Base-by-base conservation (phyloP, 2,797 vertebrate species). In the Gobionotothen gibberifrons region DNA sequence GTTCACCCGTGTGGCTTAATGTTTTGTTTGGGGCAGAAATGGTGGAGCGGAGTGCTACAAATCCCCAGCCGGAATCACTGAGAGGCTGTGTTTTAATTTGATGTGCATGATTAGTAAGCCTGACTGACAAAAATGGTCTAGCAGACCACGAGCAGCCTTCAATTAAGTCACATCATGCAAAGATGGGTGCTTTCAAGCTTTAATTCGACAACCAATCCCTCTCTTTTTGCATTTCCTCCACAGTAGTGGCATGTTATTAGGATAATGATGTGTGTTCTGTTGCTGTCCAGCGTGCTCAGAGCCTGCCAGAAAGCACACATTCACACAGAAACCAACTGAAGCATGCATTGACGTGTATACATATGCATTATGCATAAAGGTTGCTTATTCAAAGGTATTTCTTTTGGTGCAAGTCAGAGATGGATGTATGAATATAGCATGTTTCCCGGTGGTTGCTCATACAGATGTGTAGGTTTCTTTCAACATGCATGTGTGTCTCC, bases 11-110 rank as follows among this genome's bases (percentile, higher is more conserved):
- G 69, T 74, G 61, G 64, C 73, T 87, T 54, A 17, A 49, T 78
- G 72, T 85, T 83, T 80, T 72, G 17, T 69, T 74, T 63, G 66
- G 53, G 74, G 67, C 71, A 65, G 54, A 78, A 65, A 83, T 78
- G 68, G 83, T 60, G 51, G 60, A 81, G 72, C 39, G 70, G 17
- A 74, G 74, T 76, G 71, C 78, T 81, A 49, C 58, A 82, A 81
- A 86, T 79, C 67, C 69, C 72, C 65, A 47, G 52, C 46, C 64
- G 73, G 75, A 83, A 83, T 82, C 72, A 74, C 79, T 15, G 43
- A 76, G 69, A 81, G 86, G 75, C 55, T 61, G 72, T 73, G 79
- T 81, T 91, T 89, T 89, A 61, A 90, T 91, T 86, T 84, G 87
- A 90, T 77, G 69, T 74, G 85, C 81, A 60, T 86, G 82, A 83